phyloP scores from a whole-genome alignment of 2,888 invertebrate genomes.

The Cantharis rustica region DNA sequence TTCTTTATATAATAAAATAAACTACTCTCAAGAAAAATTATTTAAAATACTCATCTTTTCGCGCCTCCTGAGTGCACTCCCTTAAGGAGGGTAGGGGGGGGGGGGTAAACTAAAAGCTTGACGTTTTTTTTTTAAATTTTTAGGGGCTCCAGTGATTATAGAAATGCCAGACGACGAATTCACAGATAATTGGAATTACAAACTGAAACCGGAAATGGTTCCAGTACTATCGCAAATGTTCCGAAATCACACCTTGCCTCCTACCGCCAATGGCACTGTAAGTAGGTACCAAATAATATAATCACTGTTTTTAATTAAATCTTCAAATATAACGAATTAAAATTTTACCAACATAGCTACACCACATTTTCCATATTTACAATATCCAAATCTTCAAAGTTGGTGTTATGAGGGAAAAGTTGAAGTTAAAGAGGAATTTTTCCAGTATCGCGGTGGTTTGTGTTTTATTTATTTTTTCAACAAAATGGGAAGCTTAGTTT shows the following conservation, averaged over 20 bases:
- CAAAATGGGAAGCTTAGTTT: not conserved
- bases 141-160: constrained; percentile 40
- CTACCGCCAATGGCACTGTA: constrained; percentile 53
- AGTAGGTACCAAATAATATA: constrained; percentile 40
- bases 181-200: constrained; percentile 53
- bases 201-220: constrained; percentile 43
- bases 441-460: constrained; percentile 6
- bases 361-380: not conserved
- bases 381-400: not conserved
- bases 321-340: not conserved
- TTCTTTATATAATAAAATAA: no score
- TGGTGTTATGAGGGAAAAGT: constrained; percentile 7
- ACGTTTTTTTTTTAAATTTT: constrained; percentile 13
- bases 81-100: no score
- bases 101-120: no score
- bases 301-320: not conserved
- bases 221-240: constrained; percentile 45
- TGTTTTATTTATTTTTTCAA: constrained; percentile 1
- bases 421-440: constrained; percentile 2
- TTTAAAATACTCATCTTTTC: no score
- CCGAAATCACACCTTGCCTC: constrained; percentile 53
- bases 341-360: not conserved
- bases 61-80: no score
- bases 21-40: no score
- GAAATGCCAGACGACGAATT: constrained; percentile 38